These are phyloP conservation scores for Typhlomys cinereus DNA, from an alignment of 2,113 vertebrate genomes.

Conservation along the genomic window DNA sequence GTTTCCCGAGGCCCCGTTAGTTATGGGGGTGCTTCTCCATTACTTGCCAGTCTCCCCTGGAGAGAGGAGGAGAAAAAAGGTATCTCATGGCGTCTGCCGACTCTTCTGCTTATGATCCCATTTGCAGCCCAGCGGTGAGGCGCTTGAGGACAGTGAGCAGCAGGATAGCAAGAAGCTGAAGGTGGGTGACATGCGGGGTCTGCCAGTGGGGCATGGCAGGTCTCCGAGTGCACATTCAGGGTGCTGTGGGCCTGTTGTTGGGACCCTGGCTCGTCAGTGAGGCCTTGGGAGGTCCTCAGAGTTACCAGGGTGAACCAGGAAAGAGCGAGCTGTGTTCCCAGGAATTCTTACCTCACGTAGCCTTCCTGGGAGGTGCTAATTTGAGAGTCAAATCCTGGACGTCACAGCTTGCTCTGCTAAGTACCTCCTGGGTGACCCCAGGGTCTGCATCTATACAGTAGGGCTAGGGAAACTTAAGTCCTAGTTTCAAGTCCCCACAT, in stretches of 20 bases:
- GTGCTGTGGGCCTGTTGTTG: neutral
- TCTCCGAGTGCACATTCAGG: neutral
- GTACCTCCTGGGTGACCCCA: neutral
- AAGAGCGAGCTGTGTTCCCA: neutral
- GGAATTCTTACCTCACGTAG: neutral
- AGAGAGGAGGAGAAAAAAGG: neutral
- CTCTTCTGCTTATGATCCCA: constrained; percentile 55
- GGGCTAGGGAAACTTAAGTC: constrained; percentile 9
- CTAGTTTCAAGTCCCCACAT: neutral
- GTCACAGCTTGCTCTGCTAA: neutral
- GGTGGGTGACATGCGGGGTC: constrained; percentile 82
- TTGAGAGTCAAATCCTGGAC: neutral
- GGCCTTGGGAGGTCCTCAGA: neutral
- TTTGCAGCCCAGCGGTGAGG: constrained; percentile 84
- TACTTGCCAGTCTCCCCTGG: neutral
- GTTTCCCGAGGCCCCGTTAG: neutral
- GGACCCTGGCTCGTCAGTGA: neutral
- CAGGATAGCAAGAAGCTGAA: constrained; percentile 89
- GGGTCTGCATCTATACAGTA: neutral
- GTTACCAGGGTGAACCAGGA: neutral
- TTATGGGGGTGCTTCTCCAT: neutral
- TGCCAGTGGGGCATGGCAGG: neutral
- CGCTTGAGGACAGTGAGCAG: constrained; percentile 77
- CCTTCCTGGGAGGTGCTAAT: neutral
- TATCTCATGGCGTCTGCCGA: neutral